These are phyloP conservation scores for Galerucella nymphaeae DNA, from an alignment of 2,888 invertebrate genomes.

Conservation along the genomic window DNA sequence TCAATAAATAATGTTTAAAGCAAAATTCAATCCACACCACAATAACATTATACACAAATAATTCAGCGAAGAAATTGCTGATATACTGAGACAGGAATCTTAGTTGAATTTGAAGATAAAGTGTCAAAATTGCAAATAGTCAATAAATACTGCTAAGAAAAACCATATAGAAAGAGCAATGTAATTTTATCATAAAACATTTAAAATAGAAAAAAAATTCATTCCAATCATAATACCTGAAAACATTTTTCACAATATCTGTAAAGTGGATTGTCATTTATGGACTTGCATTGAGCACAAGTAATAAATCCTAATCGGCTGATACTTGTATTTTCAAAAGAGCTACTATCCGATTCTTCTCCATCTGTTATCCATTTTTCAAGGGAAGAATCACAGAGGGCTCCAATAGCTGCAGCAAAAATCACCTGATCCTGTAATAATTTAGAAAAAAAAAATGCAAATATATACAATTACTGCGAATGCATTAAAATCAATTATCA, in stretches of 20 bases:
- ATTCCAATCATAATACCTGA: slow-evolving; percentile 64
- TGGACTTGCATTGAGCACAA: slow-evolving; percentile 73
- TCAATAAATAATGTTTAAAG: neutral
- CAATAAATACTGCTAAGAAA: neutral
- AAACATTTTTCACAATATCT: slow-evolving; percentile 78
- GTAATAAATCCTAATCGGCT: slow-evolving; percentile 69
- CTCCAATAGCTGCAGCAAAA: slow-evolving; percentile 58
- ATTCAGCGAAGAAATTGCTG: neutral
- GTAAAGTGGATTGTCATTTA: slow-evolving; percentile 73
- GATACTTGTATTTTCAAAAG: slow-evolving; percentile 53
- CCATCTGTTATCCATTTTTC: slow-evolving; percentile 61
- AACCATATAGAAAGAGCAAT: neutral
- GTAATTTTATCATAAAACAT: slow-evolving; percentile 34
- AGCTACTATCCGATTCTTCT: slow-evolving; percentile 60
- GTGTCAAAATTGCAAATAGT: neutral
- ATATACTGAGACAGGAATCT: neutral
- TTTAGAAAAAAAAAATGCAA: slow-evolving; percentile 2
- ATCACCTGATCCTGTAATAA: slow-evolving; percentile 49
- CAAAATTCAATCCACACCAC: neutral
- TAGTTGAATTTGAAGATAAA: too few relatives aligned
- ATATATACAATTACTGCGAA: neutral
- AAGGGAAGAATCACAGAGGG: slow-evolving; percentile 58
- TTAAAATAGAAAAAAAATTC: slow-evolving; percentile 4
- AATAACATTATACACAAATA: neutral
- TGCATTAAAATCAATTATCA: neutral